phyloP scores from a whole-genome alignment of 2,797 vertebrate species.

The Clarias laeviceps region DNA sequence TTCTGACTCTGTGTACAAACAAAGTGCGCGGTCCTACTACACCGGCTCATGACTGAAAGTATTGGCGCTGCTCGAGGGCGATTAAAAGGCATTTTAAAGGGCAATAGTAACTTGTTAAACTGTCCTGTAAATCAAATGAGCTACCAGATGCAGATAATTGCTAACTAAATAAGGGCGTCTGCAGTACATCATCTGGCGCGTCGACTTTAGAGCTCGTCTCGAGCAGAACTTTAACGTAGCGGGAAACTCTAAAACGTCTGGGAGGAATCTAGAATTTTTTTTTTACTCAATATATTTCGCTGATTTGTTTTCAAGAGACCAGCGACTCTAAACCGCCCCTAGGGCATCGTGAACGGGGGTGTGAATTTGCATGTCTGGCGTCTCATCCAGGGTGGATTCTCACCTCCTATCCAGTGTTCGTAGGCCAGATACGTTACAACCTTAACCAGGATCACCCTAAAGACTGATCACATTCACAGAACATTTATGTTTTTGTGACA shows the following conservation, averaged over 20 bases:
- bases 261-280: background rate
- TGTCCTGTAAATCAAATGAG: slow-evolving; percentile 38
- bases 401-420: background rate
- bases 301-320: background rate
- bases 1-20: background rate
- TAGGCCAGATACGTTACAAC: background rate
- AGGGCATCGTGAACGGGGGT: background rate
- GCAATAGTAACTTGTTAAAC: slow-evolving; percentile 29
- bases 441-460: no score
- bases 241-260: background rate
- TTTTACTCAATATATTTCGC: background rate
- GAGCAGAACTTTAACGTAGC: background rate
- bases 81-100: slow-evolving; percentile 5
- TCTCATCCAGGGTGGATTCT: background rate
- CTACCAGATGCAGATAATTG: slow-evolving; percentile 41
- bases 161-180: slow-evolving; percentile 17
- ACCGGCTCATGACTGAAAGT: background rate
- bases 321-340: background rate
- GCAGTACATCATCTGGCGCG: slow-evolving; percentile 9
- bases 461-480: no score
- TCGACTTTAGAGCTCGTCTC: background rate
- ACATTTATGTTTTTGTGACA: background rate
- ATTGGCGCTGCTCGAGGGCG: background rate
- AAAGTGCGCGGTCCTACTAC: background rate
- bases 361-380: background rate